Conservation (phyloP, 2,888 invertebrate species). For the Hanleya hanleyi region DNA sequence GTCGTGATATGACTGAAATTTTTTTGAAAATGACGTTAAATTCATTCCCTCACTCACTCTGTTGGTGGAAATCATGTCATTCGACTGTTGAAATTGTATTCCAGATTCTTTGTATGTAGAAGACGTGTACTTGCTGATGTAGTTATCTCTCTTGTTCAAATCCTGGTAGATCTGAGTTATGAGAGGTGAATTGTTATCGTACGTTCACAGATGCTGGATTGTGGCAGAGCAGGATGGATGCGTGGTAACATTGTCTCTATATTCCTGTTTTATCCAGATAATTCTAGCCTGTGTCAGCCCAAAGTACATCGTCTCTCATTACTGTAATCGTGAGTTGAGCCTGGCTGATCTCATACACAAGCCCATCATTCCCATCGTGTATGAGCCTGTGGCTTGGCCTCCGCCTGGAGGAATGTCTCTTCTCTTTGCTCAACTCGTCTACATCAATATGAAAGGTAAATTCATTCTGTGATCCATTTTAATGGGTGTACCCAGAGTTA, state of each 20-base stretch:
- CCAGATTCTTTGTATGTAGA: too few relatives aligned
- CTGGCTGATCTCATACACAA: constrained; percentile 74
- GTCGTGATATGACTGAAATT: too few relatives aligned
- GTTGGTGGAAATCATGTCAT: too few relatives aligned
- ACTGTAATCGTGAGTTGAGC: constrained; percentile 73
- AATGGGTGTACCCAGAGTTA: too few relatives aligned
- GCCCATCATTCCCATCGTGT: constrained; percentile 74
- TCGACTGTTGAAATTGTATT: too few relatives aligned
- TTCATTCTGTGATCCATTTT: too few relatives aligned
- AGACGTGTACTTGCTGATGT: too few relatives aligned
- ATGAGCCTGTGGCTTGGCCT: constrained; percentile 73
- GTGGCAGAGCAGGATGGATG: neutral
- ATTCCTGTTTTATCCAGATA: constrained; percentile 48
- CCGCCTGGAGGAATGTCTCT: constrained; percentile 75
- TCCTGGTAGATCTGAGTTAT: too few relatives aligned
- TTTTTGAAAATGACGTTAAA: too few relatives aligned
- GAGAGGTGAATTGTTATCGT: too few relatives aligned
- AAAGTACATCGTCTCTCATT: constrained; percentile 73
- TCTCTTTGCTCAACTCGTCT: constrained; percentile 73
- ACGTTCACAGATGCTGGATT: neutral
- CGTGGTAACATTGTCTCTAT: neutral
- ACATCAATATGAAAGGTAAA: constrained; percentile 74
- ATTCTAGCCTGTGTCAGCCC: constrained; percentile 72
- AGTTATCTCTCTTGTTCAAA: too few relatives aligned
- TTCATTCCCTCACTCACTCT: too few relatives aligned